Evolutionary conservation across 2,888 invertebrate species (phyloP), one percentile per base, ranked within the genome.

Genomic region (Noctua janthina): DNA sequence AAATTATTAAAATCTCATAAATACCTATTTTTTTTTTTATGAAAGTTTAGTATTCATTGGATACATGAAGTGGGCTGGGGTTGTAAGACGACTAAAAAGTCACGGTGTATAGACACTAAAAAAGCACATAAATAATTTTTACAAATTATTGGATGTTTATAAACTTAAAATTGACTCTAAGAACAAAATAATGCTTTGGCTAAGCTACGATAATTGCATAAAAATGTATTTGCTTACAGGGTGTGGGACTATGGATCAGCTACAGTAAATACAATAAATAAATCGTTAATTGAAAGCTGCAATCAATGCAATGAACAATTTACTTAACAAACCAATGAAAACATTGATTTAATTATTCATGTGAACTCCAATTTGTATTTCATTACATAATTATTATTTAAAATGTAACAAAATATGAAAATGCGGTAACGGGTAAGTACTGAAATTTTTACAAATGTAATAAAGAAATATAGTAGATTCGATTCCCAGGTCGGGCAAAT

Each of bases 291-390:
- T 66, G 6, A 13, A 39, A 17, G 17, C 43, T 64, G 13, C 29
- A 54, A 77, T 78, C 29, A 77, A 11, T 39, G 39, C 62, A 76
- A 29, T 35, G 10, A 64, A 35, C 39, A 78, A 46, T 46, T 1
- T 35, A n/a, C 20, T n/a, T 43, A 23, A 23, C 43, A n/a, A 67
- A 13, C 11, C 29, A 64, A 29, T 8, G 23, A 23, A 51, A 43
- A 35, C 23, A 35, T 51, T 5, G 3, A 64, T 43, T 43, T 43
- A 43, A 64, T 43, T 51, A 17, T 39, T 66, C n/a, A 70, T 0
- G 8, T 39, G 6, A 39, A 23, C 10, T 49, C 15, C 7, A 17
- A 39, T 10, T 76, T 29, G 15, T 39, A 39, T 11, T 76, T 75
- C 10, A 67, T 6, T 68, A 67, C 43, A 46, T 35, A 69, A 3